Evolutionary conservation across 2,113 vertebrate species (phyloP).

Genomic region (Probosciger aterrimus): DNA sequence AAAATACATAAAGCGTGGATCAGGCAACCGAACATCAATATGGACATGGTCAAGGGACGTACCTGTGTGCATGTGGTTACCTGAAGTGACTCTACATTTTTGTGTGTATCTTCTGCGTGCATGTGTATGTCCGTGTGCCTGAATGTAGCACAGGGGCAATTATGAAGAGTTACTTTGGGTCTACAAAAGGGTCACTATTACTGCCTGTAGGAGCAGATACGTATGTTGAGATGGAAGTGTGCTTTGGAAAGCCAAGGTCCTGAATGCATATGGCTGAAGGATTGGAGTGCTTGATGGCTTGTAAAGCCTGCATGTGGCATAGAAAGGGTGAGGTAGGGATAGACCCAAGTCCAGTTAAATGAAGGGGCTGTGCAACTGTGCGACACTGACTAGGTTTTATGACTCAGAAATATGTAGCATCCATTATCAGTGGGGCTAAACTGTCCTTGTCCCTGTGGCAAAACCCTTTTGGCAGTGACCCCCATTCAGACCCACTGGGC

Average conservation of each 20-base stretch:
- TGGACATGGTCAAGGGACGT: rapidly evolving
- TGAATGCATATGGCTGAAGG: background rate
- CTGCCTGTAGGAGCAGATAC: background rate
- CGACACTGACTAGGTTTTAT: rapidly evolving
- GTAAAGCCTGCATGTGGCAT: background rate
- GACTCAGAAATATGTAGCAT: background rate
- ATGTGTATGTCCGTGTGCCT: background rate
- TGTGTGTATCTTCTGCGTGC: background rate
- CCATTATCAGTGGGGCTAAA: background rate
- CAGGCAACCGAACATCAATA: background rate
- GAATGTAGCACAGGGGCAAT: background rate
- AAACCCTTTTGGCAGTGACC: background rate
- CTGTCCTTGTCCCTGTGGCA: background rate
- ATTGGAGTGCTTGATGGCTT: background rate
- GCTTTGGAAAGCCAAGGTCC: background rate
- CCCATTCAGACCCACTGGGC: background rate
- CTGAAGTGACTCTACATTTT: background rate
- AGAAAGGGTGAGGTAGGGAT: background rate
- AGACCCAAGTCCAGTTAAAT: background rate
- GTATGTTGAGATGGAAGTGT: background rate
- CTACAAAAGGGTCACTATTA: background rate
- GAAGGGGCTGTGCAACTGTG: background rate
- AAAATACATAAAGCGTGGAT: background rate
- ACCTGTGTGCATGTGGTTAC: background rate
- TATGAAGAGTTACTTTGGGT: background rate